Percentiles rank a stretch among this genome's conserved stretches.
Evolutionary conservation across 2,113 vertebrate species (phyloP).

Genomic region (Mola mola): DNA sequence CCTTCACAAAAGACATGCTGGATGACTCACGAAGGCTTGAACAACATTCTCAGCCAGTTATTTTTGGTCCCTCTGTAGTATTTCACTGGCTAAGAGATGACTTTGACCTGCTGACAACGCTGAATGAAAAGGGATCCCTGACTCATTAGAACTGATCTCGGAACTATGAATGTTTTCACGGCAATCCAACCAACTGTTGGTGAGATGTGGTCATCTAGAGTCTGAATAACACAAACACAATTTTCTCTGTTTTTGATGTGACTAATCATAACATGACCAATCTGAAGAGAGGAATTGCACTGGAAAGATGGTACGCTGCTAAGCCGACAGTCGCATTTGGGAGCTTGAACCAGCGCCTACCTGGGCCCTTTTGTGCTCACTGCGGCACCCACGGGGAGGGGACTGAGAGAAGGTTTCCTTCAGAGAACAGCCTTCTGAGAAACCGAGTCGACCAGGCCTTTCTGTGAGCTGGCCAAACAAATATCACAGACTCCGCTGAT

Average conservation of each 20-base stretch:
- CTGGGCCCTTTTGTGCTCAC: constrained; percentile 48
- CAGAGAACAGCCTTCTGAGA: constrained; percentile 53
- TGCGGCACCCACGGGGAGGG: constrained; percentile 59
- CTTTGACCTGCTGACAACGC: not conserved
- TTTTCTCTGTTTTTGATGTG: too few species aligned
- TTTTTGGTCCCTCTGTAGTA: not conserved
- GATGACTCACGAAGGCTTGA: too few species aligned
- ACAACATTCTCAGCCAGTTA: not conserved
- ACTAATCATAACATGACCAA: not conserved
- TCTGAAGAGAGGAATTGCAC: not conserved
- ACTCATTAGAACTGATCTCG: not conserved
- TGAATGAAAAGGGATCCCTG: not conserved
- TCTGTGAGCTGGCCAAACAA: constrained; percentile 31
- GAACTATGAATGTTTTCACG: not conserved
- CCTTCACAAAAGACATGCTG: too few species aligned
- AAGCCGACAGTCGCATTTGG: constrained; percentile 9
- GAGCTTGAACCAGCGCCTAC: constrained; percentile 40
- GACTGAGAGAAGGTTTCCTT: constrained; percentile 47
- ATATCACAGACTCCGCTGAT: constrained; percentile 44
- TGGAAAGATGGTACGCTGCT: constrained; percentile 14
- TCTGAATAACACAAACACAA: not conserved
- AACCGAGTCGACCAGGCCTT: constrained; percentile 42
- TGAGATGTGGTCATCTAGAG: too few species aligned
- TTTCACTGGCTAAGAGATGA: not conserved
- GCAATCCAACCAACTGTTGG: not conserved